Percentiles rank a stretch among this genome's conserved stretches.
Evolutionary conservation across 2,797 vertebrate genomes (phyloP).

Genomic region (Gobio occitaniae): DNA sequence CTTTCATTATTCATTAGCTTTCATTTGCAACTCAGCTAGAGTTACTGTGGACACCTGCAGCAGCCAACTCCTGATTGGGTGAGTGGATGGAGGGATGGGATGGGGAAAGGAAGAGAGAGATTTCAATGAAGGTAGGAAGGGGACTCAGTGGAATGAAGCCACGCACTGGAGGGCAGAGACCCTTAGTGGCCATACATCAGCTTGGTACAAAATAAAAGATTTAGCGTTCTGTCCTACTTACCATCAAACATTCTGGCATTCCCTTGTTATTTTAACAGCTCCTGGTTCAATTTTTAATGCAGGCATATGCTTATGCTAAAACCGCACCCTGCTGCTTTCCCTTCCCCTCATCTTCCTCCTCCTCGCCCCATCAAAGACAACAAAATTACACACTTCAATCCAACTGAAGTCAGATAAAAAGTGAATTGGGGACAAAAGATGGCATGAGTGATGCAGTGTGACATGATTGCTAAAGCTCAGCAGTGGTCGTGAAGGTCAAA

Average conservation of each 20-base stretch:
- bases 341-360: conserved; percentile 21
- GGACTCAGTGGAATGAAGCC: not conserved
- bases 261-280: conserved; percentile 54
- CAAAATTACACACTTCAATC: conserved; percentile 36
- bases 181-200: conserved; percentile 63
- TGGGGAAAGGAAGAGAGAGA: not conserved
- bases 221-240: conserved; percentile 66
- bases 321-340: conserved; percentile 28
- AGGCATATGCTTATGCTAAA: conserved; percentile 59
- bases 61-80: conserved; percentile 4
- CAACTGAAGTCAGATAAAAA: conserved; percentile 14
- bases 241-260: conserved; percentile 51
- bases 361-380: conserved; percentile 1
- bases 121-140: conserved; percentile 2
- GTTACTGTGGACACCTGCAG: conserved; percentile 27
- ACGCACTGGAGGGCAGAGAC: conserved; percentile 20
- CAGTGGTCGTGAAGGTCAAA: conserved; percentile 13
- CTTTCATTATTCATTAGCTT: conserved; percentile 21
- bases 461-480: conserved; percentile 11
- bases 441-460: not conserved
- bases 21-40: not conserved
- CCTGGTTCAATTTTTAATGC: conserved; percentile 61
- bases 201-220: conserved; percentile 67
- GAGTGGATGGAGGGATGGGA: conserved; percentile 22
- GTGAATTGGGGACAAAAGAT: not conserved